Percentiles rank a stretch among this genome's conserved stretches.
Evolutionary conservation across 1,140 invertebrate species (phyloP).

Genomic region (Cotesia vestalis): DNA sequence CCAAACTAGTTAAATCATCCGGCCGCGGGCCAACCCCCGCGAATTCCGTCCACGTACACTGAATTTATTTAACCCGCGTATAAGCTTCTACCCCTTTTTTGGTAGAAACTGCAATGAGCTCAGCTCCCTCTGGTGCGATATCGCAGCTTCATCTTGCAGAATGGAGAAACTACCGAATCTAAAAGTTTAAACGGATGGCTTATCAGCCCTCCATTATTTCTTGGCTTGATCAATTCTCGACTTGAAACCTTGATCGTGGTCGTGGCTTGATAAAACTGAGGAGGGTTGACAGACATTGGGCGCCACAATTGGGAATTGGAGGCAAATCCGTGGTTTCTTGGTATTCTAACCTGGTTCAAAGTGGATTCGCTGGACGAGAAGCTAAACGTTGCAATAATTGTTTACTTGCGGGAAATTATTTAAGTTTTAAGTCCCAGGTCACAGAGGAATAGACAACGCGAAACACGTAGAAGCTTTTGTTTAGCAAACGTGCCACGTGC

Average conservation of each 20-base stretch:
- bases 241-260: no score
- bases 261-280: no score
- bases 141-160: not conserved
- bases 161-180: constrained; percentile 18
- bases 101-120: constrained; percentile 12
- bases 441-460: not conserved
- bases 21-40: constrained; percentile 28
- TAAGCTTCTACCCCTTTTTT: constrained; percentile 43
- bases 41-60: constrained; percentile 50
- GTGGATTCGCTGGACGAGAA: no score
- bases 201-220: constrained; percentile 40
- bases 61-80: constrained; percentile 54
- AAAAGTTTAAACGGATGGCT: constrained; percentile 37
- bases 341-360: no score
- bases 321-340: no score
- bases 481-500: constrained; percentile 35
- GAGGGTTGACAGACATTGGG: no score
- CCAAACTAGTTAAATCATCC: constrained; percentile 42
- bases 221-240: constrained; percentile 22
- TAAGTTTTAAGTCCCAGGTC: not conserved
- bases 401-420: not conserved
- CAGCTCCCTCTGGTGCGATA: not conserved
- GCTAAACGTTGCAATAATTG: not conserved
- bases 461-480: constrained; percentile 39
- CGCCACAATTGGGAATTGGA: no score